Evolutionary conservation across 2,113 vertebrate species (phyloP), one percentile per base, ranked within the genome.

Genomic region (Vireo altiloquus): DNA sequence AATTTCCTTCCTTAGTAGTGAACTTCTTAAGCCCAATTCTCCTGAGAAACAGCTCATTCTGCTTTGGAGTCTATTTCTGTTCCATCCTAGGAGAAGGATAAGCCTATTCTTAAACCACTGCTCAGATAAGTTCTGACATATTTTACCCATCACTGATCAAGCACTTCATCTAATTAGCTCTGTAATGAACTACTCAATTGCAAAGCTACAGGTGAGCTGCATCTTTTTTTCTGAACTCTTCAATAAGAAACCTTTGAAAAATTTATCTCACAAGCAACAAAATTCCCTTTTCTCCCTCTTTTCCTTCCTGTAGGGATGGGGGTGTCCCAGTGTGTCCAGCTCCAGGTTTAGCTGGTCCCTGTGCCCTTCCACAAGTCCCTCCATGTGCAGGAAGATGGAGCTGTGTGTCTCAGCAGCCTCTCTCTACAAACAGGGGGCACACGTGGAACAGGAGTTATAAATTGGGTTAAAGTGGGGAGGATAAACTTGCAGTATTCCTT

Each of bases 141-240:
- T 92, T 96, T 95, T 86, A 95, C 85, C 68, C 90, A 91, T 90
- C 94, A 94, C 79, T 96, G 95, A 94, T 91, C 93, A 95, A 95
- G 87, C 92, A 90, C 71, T 96, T 94, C 68, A 95, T 88, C 88
- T 97, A 95, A 93, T 96, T 95, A 96, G 68, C 85, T 91, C 82
- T 90, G 85, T 96, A 93, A 96, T 95, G 92, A 94, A 56, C 85
- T 96, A 33, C 71, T 96, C 92, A 47, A 28, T 92, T 90, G 87
- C 50, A 86, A 80, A 94, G 84, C 75, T 82, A 77, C 87, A 82
- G 84, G 75, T 76, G 82, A 20, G 64, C 53, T 87, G 54, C 27
- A 35, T 87, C n/a, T 75, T 75, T 89, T 63, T 52, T 61, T n/a
- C 37, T 87, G 9, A 72, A 66, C 44, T 80, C 37, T 46, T 91